Percentiles rank a stretch among this genome's conserved stretches.
These are phyloP conservation scores for Rutpela maculata DNA, from an alignment of 2,888 invertebrate genomes.

Conservation along the genomic window DNA sequence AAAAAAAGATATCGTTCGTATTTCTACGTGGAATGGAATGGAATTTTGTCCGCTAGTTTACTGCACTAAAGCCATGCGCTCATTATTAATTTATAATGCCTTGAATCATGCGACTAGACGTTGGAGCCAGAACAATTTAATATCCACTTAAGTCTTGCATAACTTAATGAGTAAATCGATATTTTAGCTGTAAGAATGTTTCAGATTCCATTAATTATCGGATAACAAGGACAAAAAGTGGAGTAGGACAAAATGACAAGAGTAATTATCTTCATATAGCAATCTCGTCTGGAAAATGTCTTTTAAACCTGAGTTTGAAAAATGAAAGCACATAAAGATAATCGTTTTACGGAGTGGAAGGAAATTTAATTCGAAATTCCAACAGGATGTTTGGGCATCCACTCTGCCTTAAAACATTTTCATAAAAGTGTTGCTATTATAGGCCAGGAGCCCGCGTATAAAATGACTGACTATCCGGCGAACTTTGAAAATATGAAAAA, in stretches of 20 bases:
- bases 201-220: slow-evolving; percentile 44
- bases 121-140: slow-evolving; percentile 27
- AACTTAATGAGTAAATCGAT: slow-evolving; percentile 31
- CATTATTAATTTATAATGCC: slow-evolving; percentile 11
- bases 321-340: slow-evolving; percentile 64
- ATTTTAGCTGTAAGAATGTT: slow-evolving; percentile 17
- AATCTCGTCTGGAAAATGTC: slow-evolving; percentile 62
- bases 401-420: slow-evolving; percentile 46
- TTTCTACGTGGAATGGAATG: too few relatives aligned
- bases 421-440: slow-evolving; percentile 51
- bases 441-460: too few relatives aligned
- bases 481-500: too few relatives aligned
- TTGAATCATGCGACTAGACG: slow-evolving; percentile 12
- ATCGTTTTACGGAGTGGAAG: slow-evolving; percentile 62
- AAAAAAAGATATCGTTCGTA: too few relatives aligned
- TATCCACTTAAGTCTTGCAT: slow-evolving; percentile 28
- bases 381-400: slow-evolving; percentile 56
- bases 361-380: slow-evolving; percentile 64
- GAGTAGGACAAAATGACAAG: slow-evolving; percentile 59
- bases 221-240: slow-evolving; percentile 42
- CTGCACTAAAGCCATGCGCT: too few relatives aligned
- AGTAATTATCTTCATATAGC: slow-evolving; percentile 65
- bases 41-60: too few relatives aligned
- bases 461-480: too few relatives aligned
- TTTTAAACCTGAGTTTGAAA: slow-evolving; percentile 64